phyloP scores from a whole-genome alignment of 2,113 vertebrate genomes.

The Zapornia atra region DNA sequence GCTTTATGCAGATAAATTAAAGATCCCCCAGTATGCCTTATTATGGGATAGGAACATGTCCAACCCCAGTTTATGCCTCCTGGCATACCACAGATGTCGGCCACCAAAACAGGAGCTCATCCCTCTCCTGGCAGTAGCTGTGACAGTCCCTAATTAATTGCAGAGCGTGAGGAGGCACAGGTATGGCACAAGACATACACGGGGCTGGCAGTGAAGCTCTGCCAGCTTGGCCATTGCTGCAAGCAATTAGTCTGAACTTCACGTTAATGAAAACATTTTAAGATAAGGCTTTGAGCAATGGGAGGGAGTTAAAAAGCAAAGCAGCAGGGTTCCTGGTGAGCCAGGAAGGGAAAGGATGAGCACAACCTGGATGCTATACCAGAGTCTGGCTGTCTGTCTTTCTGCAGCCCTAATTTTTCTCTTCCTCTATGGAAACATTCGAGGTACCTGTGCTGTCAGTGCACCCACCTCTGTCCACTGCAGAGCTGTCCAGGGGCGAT shows the following conservation, averaged over 20 bases:
- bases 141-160: background rate
- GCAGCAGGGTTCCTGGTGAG: background rate
- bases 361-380: background rate
- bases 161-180: background rate
- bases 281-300: background rate
- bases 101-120: background rate
- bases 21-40: background rate
- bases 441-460: background rate
- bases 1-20: background rate
- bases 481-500: background rate
- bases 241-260: background rate
- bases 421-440: background rate
- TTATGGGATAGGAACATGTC: background rate
- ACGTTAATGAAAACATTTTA: background rate
- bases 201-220: background rate
- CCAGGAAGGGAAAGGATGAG: background rate
- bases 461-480: background rate
- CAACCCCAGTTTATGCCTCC: background rate
- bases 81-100: background rate
- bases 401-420: background rate
- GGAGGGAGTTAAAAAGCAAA: background rate
- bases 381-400: fast-evolving
- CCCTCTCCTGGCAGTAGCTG: background rate
- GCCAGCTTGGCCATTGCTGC: background rate
- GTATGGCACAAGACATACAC: background rate